A percentile compares a stretch with the other conserved stretches of the same genome.
Evolutionary conservation across 2,797 vertebrate genomes (phyloP).

Genomic region (Gymnothorax reevesii): DNA sequence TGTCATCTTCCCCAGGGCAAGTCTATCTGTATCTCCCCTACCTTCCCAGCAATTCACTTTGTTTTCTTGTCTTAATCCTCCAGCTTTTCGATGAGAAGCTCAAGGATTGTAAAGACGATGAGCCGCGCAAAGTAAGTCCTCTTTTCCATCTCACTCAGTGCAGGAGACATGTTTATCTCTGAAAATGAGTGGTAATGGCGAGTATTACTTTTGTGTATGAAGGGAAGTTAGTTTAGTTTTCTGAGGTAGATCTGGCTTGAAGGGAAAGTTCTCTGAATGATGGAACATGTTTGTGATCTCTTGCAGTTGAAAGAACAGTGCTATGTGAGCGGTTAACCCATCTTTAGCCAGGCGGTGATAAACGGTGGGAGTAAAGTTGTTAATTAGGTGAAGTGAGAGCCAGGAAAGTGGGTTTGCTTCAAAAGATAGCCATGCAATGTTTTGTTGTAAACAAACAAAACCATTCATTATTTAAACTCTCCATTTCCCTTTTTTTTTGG

Average conservation of each 20-base stretch:
- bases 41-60: too few relatives aligned
- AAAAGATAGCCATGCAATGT: neutral
- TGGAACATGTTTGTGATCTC: neutral
- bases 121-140: constrained; percentile 91
- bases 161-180: neutral
- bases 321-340: neutral
- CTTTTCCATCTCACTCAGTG: neutral
- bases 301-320: neutral
- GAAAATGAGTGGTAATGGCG: neutral
- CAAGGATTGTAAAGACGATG: constrained; percentile 98
- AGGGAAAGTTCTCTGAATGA: neutral
- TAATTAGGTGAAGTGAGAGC: neutral
- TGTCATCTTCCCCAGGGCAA: constrained; percentile 8
- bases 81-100: constrained; percentile 99
- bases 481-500: neutral
- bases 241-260: too few relatives aligned
- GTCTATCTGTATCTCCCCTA: constrained; percentile 28
- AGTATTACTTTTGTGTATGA: neutral
- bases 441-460: neutral
- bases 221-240: neutral
- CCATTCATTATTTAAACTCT: neutral
- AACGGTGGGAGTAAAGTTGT: neutral
- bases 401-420: neutral
- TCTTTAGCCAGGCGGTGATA: neutral
- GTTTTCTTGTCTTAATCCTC: constrained; percentile 42